Conservation (phyloP, 2,113 vertebrate species). For the Embiotoca jacksoni region DNA sequence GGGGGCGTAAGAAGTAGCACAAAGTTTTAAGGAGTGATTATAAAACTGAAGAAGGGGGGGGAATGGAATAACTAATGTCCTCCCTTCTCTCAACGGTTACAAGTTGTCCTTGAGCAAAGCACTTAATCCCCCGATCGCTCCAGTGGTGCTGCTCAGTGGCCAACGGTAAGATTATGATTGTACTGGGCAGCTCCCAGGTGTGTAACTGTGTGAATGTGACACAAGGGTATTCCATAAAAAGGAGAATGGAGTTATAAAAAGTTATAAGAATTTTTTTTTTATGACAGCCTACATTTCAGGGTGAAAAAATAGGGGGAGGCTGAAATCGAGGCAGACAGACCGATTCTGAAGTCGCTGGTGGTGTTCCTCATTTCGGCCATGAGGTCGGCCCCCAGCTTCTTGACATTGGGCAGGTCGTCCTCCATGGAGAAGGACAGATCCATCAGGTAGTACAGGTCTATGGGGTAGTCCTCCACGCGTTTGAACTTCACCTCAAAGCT, state of each 20-base stretch:
- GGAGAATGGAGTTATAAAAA: not conserved
- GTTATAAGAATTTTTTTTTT: not conserved
- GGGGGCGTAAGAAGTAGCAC: not conserved
- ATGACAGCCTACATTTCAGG: constrained; percentile 17
- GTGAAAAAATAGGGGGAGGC: not conserved
- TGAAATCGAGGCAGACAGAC: not conserved
- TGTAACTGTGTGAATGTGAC: constrained; percentile 45
- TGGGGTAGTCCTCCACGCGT: constrained; percentile 10
- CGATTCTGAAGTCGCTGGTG: constrained; percentile 27
- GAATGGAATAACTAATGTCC: constrained; percentile 52
- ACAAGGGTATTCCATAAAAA: constrained; percentile 8
- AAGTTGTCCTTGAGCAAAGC: constrained; percentile 62
- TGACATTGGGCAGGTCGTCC: constrained; percentile 23
- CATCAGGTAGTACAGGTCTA: constrained; percentile 33
- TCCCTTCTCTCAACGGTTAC: constrained; percentile 20
- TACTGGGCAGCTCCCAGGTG: constrained; percentile 45
- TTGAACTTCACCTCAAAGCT: constrained; percentile 34
- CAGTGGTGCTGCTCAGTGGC: constrained; percentile 43
- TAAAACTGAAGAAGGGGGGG: constrained; percentile 21
- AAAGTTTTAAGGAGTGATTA: constrained; percentile 52
- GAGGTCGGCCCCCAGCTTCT: constrained; percentile 17
- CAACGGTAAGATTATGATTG: constrained; percentile 52
- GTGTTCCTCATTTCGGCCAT: constrained; percentile 6
- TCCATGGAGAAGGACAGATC: constrained; percentile 25
- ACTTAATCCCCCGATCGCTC: constrained; percentile 53